Conservation (phyloP, 1,140 invertebrate genomes). For the Bombus breviceps region DNA sequence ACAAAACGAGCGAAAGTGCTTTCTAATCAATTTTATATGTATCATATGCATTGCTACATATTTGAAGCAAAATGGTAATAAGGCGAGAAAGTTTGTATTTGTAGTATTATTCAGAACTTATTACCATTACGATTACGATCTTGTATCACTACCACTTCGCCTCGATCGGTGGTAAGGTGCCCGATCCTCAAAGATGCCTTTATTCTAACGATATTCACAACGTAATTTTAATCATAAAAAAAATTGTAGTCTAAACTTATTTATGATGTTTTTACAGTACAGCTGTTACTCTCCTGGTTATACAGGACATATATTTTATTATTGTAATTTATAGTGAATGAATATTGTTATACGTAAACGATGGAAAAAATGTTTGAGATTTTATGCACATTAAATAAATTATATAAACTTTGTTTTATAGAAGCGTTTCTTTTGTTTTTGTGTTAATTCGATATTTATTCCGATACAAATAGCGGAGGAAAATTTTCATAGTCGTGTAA, state of each 20-base stretch:
- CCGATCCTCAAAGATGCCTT: slow-evolving; percentile 9
- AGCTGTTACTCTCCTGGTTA: slow-evolving; percentile 70
- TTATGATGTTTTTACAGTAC: slow-evolving; percentile 61
- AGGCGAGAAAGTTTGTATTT: not conserved
- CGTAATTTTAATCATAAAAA: not conserved
- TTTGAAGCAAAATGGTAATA: not conserved
- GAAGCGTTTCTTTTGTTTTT: not conserved
- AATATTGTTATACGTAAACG: slow-evolving; percentile 45
- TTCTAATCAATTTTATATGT: not conserved
- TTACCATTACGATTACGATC: not conserved
- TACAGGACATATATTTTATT: slow-evolving; percentile 74
- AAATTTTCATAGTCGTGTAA: not conserved
- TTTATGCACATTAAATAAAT: slow-evolving; percentile 60
- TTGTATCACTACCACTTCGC: not conserved
- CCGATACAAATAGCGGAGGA: not conserved
- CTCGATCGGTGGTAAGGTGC: not conserved
- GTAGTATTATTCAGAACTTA: not conserved
- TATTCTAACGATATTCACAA: not conserved
- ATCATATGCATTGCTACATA: not conserved
- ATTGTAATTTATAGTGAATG: slow-evolving; percentile 66
- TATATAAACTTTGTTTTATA: slow-evolving; percentile 57
- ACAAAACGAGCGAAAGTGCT: not conserved
- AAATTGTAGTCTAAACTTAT: slow-evolving; percentile 49
- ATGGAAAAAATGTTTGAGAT: slow-evolving; percentile 42
- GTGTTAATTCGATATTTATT: not conserved